These are phyloP conservation scores for Archivesica marissinica DNA, from an alignment of 1,140 invertebrate species.

Conservation along the genomic window DNA sequence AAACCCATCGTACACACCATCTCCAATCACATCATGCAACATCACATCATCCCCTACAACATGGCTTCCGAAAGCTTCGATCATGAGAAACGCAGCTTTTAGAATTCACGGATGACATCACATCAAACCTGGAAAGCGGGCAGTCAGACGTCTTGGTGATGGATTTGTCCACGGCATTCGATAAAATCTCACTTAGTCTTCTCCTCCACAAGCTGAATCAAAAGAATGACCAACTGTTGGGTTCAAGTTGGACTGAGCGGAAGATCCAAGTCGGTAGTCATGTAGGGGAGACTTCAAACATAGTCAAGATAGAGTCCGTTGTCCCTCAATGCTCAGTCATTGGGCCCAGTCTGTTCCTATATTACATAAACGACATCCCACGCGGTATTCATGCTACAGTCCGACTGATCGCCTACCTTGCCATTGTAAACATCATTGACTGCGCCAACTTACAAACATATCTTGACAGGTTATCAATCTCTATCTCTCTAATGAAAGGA, in stretches of 20 bases:
- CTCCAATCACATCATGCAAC: constrained; percentile 7
- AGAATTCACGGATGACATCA: constrained; percentile 24
- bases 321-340: constrained; percentile 66
- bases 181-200: constrained; percentile 62
- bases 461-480: too few species aligned
- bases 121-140: not conserved
- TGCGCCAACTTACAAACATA: constrained; percentile 21
- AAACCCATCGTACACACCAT: not conserved
- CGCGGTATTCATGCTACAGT: not conserved
- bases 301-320: constrained; percentile 58
- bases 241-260: constrained; percentile 46
- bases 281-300: constrained; percentile 25
- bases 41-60: constrained; percentile 3
- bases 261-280: constrained; percentile 24
- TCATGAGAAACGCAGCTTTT: constrained; percentile 52
- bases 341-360: constrained; percentile 60
- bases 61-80: constrained; percentile 31
- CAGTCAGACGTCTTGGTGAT: constrained; percentile 56
- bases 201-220: constrained; percentile 56
- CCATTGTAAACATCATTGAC: not conserved
- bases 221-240: constrained; percentile 48
- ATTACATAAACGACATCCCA: constrained; percentile 59
- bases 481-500: too few species aligned
- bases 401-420: constrained; percentile 16
- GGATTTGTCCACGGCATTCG: constrained; percentile 65